Conservation (phyloP, 2,797 vertebrate genomes). For the Danio albolineatus region DNA sequence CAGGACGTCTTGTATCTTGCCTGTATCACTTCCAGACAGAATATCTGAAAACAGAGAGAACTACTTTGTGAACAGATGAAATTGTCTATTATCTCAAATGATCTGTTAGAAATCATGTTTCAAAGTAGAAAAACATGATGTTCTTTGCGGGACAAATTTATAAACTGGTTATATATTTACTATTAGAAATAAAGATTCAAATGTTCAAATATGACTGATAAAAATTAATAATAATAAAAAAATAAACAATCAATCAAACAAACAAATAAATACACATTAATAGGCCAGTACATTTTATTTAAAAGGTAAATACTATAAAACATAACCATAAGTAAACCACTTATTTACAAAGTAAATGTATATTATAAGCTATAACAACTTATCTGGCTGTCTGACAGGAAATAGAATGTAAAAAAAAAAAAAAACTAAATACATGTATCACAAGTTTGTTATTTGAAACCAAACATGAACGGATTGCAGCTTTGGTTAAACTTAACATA, state of each 20-base stretch:
- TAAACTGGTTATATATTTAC: neutral
- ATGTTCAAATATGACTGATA: neutral
- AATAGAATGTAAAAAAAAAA: neutral
- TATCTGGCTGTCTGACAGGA: neutral
- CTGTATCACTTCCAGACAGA: conserved; percentile 49
- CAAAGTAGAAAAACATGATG: neutral
- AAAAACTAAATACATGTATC: neutral
- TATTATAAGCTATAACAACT: neutral
- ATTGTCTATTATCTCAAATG: neutral
- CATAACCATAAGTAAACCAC: neutral
- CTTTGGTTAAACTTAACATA: neutral
- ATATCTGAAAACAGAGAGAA: conserved; percentile 55
- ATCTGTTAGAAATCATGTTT: neutral
- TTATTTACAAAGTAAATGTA: neutral
- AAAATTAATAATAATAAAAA: too few species aligned
- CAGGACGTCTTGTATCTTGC: conserved; percentile 59
- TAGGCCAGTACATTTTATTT: neutral
- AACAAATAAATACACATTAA: neutral
- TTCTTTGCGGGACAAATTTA: neutral
- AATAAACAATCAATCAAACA: neutral
- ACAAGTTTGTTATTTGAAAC: neutral
- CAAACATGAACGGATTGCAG: neutral
- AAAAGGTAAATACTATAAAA: neutral
- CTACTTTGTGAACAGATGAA: conserved; percentile 29
- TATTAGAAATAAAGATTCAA: neutral